A percentile compares a stretch with the other conserved stretches of the same genome.
Conservation (phyloP, 2,888 invertebrate species). For the Tenthredo scrophulariae region DNA sequence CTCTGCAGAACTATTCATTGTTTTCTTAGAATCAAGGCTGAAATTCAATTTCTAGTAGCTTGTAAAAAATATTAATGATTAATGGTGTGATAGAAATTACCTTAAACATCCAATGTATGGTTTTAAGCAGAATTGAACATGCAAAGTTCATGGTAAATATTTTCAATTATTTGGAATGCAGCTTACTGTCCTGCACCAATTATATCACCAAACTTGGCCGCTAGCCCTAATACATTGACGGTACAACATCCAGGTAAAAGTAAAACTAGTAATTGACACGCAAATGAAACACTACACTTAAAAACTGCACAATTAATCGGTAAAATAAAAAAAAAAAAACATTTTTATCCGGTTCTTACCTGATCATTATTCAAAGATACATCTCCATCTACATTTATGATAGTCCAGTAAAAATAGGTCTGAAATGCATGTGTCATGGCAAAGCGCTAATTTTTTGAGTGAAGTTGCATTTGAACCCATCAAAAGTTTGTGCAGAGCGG, state of each 20-base stretch:
- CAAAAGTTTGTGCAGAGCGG: too few relatives aligned
- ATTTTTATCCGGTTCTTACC: not conserved
- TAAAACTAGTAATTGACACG: not conserved
- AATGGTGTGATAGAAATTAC: conserved; percentile 4
- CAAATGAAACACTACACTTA: not conserved
- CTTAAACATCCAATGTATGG: not conserved
- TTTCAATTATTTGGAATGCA: conserved; percentile 80
- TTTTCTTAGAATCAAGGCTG: not conserved
- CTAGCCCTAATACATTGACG: conserved; percentile 84
- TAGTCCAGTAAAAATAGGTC: too few relatives aligned
- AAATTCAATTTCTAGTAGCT: not conserved
- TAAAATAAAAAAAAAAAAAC: not conserved
- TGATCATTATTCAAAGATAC: not conserved
- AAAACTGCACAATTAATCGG: not conserved
- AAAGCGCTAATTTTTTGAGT: too few relatives aligned
- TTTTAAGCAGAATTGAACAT: not conserved
- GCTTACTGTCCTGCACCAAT: conserved; percentile 81
- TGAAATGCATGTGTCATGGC: too few relatives aligned
- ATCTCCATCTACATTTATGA: not conserved
- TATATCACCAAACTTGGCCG: conserved; percentile 85
- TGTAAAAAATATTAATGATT: not conserved
- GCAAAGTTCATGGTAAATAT: conserved; percentile 33
- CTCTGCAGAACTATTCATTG: not conserved
- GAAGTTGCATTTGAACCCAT: too few relatives aligned
- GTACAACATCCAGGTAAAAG: conserved; percentile 85